Evolutionary conservation across 1,140 invertebrate species (phyloP).

Genomic region (Orchestia grillus): DNA sequence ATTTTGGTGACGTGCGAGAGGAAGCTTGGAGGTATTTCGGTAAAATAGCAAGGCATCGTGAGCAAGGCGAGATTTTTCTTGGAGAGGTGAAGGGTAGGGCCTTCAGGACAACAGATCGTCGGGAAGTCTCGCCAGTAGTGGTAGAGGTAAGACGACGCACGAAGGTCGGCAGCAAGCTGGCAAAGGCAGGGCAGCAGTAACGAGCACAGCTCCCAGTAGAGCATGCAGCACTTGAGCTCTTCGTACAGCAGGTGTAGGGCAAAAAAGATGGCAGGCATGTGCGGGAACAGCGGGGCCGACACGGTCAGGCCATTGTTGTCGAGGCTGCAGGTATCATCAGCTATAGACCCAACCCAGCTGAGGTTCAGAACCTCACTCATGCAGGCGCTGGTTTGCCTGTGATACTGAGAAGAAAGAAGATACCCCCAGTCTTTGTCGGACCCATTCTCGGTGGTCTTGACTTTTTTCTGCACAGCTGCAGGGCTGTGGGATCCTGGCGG

Average conservation of each 20-base stretch:
- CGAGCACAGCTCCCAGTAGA: constrained; percentile 79
- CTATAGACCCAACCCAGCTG: constrained; percentile 69
- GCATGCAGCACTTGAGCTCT: constrained; percentile 86
- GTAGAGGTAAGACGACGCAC: constrained; percentile 79
- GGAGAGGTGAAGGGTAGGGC: constrained; percentile 68
- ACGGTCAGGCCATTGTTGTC: constrained; percentile 76
- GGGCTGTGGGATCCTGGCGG: constrained; percentile 72
- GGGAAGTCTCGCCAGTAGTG: constrained; percentile 92
- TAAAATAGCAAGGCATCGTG: constrained; percentile 66
- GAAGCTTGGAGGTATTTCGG: constrained; percentile 66
- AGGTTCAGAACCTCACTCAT: constrained; percentile 69
- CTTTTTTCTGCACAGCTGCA: constrained; percentile 74
- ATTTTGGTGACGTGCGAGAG: constrained; percentile 62
- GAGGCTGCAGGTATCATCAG: constrained; percentile 69
- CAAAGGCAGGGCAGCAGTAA: constrained; percentile 81
- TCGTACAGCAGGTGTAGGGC: constrained; percentile 91
- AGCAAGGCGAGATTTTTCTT: constrained; percentile 69
- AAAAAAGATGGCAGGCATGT: constrained; percentile 82
- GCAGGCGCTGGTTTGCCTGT: constrained; percentile 70
- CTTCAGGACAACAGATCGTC: constrained; percentile 73
- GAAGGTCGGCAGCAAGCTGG: constrained; percentile 84
- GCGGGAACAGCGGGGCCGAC: constrained; percentile 80
- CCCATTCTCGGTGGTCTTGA: constrained; percentile 75
- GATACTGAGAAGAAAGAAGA: constrained; percentile 77
- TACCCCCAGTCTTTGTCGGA: constrained; percentile 82